A percentile compares a stretch with the other conserved stretches of the same genome.
phyloP scores from a whole-genome alignment of 2,888 invertebrate genomes.

The Xestobium rufovillosum region DNA sequence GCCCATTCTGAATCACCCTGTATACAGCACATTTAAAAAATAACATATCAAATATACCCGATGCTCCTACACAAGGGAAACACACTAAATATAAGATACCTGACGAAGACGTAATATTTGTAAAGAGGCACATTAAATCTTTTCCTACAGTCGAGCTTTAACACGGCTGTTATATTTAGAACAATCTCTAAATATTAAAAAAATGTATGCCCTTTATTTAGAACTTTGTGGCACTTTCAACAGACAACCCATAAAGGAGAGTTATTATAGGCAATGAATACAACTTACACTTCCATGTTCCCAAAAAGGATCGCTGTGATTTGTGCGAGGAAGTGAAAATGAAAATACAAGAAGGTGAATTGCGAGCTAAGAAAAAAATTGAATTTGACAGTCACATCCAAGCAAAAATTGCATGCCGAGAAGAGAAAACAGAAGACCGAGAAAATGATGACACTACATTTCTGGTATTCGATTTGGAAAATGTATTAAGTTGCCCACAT shows the following conservation, averaged over 20 bases:
- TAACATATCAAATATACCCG: conserved; percentile 10
- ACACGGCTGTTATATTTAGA: conserved; percentile 11
- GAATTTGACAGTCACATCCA: neutral
- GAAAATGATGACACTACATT: neutral
- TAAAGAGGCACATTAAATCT: conserved; percentile 3
- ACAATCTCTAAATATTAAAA: conserved; percentile 10
- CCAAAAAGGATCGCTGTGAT: conserved; percentile 12
- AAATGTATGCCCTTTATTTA: too few relatives aligned
- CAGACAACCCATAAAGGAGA: conserved; percentile 14
- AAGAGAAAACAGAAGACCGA: neutral
- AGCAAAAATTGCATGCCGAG: neutral
- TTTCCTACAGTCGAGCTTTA: conserved; percentile 12
- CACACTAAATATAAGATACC: conserved; percentile 12
- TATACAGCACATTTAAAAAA: conserved; percentile 14
- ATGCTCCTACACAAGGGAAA: conserved; percentile 11
- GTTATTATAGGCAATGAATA: conserved; percentile 10
- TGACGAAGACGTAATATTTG: conserved; percentile 5
- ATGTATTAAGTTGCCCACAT: conserved; percentile 20
- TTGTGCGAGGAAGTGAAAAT: neutral
- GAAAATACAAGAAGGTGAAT: neutral
- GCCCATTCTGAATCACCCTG: too few relatives aligned
- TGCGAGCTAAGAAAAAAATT: neutral
- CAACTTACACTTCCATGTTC: conserved; percentile 14
- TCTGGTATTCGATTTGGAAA: conserved; percentile 8
- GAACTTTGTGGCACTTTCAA: too few relatives aligned